phyloP scores from a whole-genome alignment of 2,888 invertebrate species.

The Meloe dianella region DNA sequence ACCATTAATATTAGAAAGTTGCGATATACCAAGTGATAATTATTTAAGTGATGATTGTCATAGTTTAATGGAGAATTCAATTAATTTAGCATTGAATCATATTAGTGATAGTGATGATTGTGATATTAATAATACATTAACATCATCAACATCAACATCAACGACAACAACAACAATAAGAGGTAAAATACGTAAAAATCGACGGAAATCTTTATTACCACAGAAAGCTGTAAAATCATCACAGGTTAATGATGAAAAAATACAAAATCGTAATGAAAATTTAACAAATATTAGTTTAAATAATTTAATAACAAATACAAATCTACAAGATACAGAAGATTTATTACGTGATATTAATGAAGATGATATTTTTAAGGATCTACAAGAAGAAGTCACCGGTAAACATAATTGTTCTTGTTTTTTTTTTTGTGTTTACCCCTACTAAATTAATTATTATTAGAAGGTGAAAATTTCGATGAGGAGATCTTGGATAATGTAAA shows the following conservation, averaged over 20 bases:
- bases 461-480: conserved; percentile 51
- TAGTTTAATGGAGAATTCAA: conserved; percentile 32
- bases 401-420: conserved; percentile 15
- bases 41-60: conserved; percentile 41
- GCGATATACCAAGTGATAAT: conserved; percentile 27
- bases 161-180: neutral
- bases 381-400: conserved; percentile 52
- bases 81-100: conserved; percentile 37
- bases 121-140: conserved; percentile 28
- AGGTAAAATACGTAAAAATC: conserved; percentile 43
- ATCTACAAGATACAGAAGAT: conserved; percentile 46
- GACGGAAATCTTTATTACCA: conserved; percentile 52
- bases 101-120: conserved; percentile 42
- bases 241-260: conserved; percentile 43
- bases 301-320: conserved; percentile 25
- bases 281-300: conserved; percentile 1
- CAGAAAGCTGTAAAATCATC: conserved; percentile 53
- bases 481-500: conserved; percentile 61
- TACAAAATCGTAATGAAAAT: neutral
- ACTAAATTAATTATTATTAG: conserved; percentile 29
- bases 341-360: conserved; percentile 49
- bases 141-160: neutral
- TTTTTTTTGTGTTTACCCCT: no score
- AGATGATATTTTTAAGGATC: conserved; percentile 54
- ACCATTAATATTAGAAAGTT: conserved; percentile 36